Conservation (phyloP, 1,140 invertebrate species). For the Brachionus sp. region DNA sequence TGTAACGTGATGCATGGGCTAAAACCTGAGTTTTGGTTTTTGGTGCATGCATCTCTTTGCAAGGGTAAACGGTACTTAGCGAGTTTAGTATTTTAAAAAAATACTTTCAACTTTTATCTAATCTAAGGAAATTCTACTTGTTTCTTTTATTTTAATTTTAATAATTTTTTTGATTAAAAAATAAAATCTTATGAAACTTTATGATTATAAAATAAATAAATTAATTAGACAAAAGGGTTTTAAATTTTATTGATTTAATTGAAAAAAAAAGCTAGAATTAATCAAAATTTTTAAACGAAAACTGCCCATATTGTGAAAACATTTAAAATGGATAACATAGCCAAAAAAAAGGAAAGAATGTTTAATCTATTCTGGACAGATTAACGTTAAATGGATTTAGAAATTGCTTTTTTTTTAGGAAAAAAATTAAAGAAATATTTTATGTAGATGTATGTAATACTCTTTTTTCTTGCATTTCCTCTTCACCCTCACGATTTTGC, state of each 20-base stretch:
- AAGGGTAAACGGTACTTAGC: no score
- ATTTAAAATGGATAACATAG: not conserved
- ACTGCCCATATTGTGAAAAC: not conserved
- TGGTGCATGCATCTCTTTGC: no score
- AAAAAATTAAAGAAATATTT: not conserved
- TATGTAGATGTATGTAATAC: constrained; percentile 10
- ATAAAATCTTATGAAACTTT: not conserved
- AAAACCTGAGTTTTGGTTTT: no score
- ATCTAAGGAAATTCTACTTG: no score
- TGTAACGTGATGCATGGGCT: no score
- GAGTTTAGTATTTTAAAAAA: no score
- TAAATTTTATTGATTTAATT: constrained; percentile 1
- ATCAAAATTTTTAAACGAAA: not conserved
- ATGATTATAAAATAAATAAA: not conserved
- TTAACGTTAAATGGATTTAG: not conserved
- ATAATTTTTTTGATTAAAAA: not conserved
- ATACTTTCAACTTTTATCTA: no score
- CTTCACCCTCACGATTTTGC: constrained; percentile 2
- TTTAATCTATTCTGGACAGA: not conserved
- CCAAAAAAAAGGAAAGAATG: not conserved
- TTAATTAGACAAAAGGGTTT: not conserved
- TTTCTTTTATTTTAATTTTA: no score
- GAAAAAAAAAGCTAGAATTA: not conserved
- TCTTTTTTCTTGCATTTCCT: constrained; percentile 40
- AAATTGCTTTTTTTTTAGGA: not conserved